Base-by-base conservation (phyloP, 2,797 vertebrate genomes). In the Melanotaenia trifasciata region DNA sequence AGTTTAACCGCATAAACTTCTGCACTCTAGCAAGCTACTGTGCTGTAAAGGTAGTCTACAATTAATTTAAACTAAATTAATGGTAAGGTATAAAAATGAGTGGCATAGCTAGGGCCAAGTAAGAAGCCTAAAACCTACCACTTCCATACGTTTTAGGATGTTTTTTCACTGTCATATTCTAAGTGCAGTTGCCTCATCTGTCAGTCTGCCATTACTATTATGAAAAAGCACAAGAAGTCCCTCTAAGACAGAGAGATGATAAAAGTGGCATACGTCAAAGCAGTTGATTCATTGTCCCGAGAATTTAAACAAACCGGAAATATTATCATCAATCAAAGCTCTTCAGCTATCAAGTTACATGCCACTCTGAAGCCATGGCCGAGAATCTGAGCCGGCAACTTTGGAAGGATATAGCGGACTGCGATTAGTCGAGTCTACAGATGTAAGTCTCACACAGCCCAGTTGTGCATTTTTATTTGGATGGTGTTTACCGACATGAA, bases 391-490 rank as follows among this genome's bases (percentile, higher is more conserved):
- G 28, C 1, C 54, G 68, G 73, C 58, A 76, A 28, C 16, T 67
- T 40, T 58, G 56, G 72, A 79, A 62, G 62, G 69, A 72, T 1
- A 69, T 57, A 2, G 2, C 2, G 9, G 24, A 75, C 0, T 81
- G 56, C 65, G 68, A 0, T 14, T 67, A 3, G 43, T 72, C 0
- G 2, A 74, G 3, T 82, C 70, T 13, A 69, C 57, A 1, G 63
- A 76, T 2, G 1, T 53, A 26, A 81, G 57, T n/a, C n/a, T 66
- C 53, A 61, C 26, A 77, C 74, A 76, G 45, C 57, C 30, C 79
- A 73, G 58, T 14, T 70, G 51, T 77, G 57, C 35, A 58, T 60
- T 82, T 70, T 76, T 28, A 66, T 74, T 51, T 3, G 12, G 3
- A 74, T 71, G 53, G 63, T 70, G 63, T 71, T 74, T 60, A 16